These are phyloP conservation scores for Plecturocebus donacophilus DNA, from an alignment of 2,113 vertebrate genomes.

Conservation along the genomic window DNA sequence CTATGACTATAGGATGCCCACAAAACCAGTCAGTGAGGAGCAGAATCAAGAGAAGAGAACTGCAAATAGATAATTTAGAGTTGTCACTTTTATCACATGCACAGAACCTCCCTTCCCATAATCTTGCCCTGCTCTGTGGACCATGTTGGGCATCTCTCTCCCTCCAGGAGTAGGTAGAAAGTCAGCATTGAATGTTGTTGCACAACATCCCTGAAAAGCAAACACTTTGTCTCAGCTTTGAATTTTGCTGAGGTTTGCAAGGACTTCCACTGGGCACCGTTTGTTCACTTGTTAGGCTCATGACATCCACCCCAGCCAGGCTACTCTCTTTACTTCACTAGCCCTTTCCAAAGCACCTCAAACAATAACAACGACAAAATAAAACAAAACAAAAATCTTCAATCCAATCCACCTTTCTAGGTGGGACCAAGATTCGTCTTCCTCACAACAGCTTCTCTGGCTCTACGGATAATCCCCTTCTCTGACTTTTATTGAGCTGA, in stretches of 20 bases:
- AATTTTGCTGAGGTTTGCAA: not conserved
- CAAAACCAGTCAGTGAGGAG: not conserved
- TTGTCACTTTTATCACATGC: not conserved
- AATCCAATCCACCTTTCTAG: not conserved
- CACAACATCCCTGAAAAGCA: not conserved
- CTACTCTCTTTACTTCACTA: not conserved
- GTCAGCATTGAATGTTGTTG: not conserved
- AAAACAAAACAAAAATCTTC: not conserved
- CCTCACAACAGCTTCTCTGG: not conserved
- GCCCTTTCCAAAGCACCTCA: not conserved
- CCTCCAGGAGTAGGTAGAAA: not conserved
- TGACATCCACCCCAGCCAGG: not conserved
- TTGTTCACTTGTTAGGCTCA: not conserved
- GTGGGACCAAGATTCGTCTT: not conserved
- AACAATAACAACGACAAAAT: no score
- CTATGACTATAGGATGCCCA: not conserved
- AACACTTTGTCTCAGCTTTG: not conserved
- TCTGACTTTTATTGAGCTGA: not conserved
- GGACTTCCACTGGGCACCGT: not conserved
- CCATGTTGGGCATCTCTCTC: not conserved
- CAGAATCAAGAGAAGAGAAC: not conserved
- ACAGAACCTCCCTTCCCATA: not conserved
- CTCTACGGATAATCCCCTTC: not conserved
- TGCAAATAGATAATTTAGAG: not conserved
- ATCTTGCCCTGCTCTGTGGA: not conserved